These are phyloP conservation scores for Dasyornis broadbenti DNA, from an alignment of 2,113 vertebrate species.

Conservation along the genomic window DNA sequence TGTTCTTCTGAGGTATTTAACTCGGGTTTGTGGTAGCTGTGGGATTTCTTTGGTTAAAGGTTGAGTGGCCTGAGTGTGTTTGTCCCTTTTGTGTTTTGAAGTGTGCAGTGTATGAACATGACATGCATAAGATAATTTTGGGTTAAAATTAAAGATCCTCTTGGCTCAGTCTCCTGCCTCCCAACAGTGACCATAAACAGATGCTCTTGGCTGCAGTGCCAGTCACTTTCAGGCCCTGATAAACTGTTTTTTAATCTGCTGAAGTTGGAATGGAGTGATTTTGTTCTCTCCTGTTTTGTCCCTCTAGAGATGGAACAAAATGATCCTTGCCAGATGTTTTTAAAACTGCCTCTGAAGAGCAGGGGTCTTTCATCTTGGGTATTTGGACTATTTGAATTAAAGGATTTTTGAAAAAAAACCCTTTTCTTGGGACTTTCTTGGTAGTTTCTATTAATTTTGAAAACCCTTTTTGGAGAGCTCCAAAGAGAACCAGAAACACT, in stretches of 20 bases:
- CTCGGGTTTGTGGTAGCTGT: background rate
- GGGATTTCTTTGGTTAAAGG: background rate
- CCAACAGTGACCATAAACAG: background rate
- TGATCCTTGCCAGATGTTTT: slow-evolving; percentile 23
- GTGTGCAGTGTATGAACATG: background rate
- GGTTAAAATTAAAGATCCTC: background rate
- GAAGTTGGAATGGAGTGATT: background rate
- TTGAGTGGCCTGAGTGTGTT: background rate
- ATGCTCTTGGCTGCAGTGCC: background rate
- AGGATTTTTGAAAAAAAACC: rapidly evolving
- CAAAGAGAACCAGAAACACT: background rate
- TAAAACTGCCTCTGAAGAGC: background rate
- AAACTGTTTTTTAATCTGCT: background rate
- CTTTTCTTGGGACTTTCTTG: background rate
- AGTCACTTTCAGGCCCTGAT: background rate
- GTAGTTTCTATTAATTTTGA: background rate
- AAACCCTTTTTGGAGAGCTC: background rate
- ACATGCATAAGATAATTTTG: rapidly evolving
- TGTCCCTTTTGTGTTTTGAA: background rate
- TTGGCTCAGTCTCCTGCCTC: background rate
- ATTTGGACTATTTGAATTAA: background rate
- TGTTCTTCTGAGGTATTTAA: background rate
- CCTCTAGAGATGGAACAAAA: background rate
- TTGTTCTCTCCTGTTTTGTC: background rate
- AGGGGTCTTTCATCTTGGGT: background rate